These are phyloP conservation scores for Drosophila neocordata DNA, from an alignment of 1,140 invertebrate genomes.

Conservation along the genomic window DNA sequence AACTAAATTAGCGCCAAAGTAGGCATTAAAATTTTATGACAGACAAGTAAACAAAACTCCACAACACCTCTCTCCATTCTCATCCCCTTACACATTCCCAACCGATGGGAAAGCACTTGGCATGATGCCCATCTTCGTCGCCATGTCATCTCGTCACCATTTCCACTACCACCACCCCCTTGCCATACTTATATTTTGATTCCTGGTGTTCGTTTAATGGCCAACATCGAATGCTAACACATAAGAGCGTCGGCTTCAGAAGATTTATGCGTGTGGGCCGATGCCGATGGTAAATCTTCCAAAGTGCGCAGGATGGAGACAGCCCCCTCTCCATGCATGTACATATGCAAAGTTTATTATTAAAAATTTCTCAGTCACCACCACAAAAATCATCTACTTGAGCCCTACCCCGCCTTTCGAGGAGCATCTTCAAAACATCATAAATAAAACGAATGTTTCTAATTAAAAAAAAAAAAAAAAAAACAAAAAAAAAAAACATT, in stretches of 20 bases:
- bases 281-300: conserved; percentile 58
- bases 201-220: conserved; percentile 73
- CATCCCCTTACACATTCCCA: too few relatives aligned
- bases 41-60: conserved; percentile 63
- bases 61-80: not conserved
- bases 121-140: conserved; percentile 19
- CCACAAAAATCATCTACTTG: conserved; percentile 48
- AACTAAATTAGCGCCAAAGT: conserved; percentile 78
- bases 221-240: conserved; percentile 55
- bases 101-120: conserved; percentile 58
- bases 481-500: conserved; percentile 55
- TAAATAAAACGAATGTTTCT: conserved; percentile 65
- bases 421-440: conserved; percentile 25
- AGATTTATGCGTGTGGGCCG: conserved; percentile 58
- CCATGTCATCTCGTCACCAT: not conserved
- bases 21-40: conserved; percentile 79
- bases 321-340: conserved; percentile 15
- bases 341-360: conserved; percentile 62
- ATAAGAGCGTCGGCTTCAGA: conserved; percentile 51
- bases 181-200: conserved; percentile 41
- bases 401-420: not conserved
- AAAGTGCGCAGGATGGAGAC: conserved; percentile 51
- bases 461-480: conserved; percentile 62
- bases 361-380: conserved; percentile 43
- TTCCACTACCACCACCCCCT: conserved; percentile 3